Conservation (phyloP, 2,888 invertebrate species). For the Apeira syringaria region DNA sequence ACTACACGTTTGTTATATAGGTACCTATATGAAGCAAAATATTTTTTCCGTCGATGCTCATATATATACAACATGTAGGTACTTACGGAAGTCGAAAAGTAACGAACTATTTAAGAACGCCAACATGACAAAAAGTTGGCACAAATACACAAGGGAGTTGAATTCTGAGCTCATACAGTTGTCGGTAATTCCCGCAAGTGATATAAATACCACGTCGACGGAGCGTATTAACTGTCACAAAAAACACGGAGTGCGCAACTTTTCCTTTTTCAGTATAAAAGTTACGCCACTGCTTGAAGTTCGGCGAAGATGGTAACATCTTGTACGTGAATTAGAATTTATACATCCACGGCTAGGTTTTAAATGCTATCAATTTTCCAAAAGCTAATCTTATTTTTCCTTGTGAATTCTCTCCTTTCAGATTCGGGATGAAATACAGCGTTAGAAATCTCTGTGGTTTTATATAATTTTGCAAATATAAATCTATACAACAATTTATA, state of each 20-base stretch:
- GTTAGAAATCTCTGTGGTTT: too few relatives aligned
- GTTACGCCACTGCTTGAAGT: conserved; percentile 18
- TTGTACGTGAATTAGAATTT: background rate
- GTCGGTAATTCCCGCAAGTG: conserved; percentile 57
- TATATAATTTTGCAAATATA: too few relatives aligned
- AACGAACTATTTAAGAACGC: conserved; percentile 27
- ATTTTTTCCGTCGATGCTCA: too few relatives aligned
- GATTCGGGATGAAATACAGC: too few relatives aligned
- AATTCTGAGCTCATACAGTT: conserved; percentile 55
- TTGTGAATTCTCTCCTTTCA: too few relatives aligned
- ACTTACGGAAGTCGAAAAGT: conserved; percentile 1
- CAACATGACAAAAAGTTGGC: conserved; percentile 44
- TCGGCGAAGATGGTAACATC: conserved; percentile 12
- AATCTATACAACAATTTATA: too few relatives aligned
- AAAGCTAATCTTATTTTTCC: too few relatives aligned
- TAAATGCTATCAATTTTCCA: too few relatives aligned
- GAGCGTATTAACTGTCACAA: conserved; percentile 52
- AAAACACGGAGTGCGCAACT: conserved; percentile 37
- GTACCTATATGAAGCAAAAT: too few relatives aligned
- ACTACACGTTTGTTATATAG: too few relatives aligned
- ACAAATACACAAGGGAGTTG: conserved; percentile 60
- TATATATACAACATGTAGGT: background rate
- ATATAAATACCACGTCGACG: conserved; percentile 62
- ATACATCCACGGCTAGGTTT: too few relatives aligned
- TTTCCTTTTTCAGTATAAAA: conserved; percentile 29